Conservation (phyloP, 2,797 vertebrate species). For the Lagorchestes hirsutus region DNA sequence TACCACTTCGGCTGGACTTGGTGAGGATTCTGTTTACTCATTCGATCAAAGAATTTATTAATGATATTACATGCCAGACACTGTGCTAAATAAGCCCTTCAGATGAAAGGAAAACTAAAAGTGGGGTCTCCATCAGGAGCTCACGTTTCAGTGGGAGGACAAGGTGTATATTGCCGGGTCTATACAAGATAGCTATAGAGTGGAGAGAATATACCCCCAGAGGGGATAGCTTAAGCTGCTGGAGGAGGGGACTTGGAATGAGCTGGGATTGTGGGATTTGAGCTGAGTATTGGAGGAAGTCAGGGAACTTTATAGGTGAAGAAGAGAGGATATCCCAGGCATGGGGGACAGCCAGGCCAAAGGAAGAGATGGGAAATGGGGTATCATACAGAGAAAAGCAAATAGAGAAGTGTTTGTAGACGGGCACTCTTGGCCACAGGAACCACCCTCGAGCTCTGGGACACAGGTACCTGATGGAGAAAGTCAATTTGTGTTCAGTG, state of each 20-base stretch:
- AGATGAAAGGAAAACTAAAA: slow-evolving; percentile 4
- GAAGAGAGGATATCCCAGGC: not conserved
- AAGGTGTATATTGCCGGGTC: not conserved
- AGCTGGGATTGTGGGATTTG: not conserved
- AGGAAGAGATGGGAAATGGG: not conserved
- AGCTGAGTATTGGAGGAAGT: not conserved
- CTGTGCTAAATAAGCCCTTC: slow-evolving; percentile 1
- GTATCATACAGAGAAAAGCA: not conserved
- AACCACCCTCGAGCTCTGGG: not conserved
- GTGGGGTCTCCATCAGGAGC: slow-evolving; percentile 9
- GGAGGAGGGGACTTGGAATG: not conserved
- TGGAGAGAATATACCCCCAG: not conserved
- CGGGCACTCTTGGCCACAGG: not conserved
- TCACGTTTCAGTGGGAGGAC: not conserved
- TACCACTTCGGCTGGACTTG: not conserved
- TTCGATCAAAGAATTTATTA: slow-evolving; percentile 17
- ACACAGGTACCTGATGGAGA: not conserved
- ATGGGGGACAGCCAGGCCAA: not conserved
- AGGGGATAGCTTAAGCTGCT: not conserved
- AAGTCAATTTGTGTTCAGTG: not conserved
- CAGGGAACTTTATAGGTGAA: not conserved
- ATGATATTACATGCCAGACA: not conserved
- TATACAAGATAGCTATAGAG: not conserved
- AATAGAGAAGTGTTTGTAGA: not conserved
- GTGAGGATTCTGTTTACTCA: slow-evolving; percentile 16